These are phyloP conservation scores for Glomeris maerens DNA, from an alignment of 1,140 invertebrate species.

Conservation along the genomic window DNA sequence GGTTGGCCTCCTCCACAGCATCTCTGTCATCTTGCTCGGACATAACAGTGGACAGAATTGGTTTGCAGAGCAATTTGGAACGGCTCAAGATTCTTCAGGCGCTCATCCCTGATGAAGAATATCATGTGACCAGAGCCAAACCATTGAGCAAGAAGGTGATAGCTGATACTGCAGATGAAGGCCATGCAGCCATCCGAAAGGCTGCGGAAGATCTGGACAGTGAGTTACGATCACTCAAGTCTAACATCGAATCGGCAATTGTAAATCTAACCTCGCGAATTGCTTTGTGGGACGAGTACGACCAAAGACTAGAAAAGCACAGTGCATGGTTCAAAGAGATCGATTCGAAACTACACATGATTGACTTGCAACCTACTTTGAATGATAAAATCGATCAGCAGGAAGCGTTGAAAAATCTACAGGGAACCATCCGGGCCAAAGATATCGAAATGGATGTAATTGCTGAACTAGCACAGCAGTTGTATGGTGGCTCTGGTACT, in stretches of 20 bases:
- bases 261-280: conserved; percentile 56
- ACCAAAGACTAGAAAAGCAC: conserved; percentile 68
- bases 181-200: conserved; percentile 62
- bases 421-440: conserved; percentile 76
- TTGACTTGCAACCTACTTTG: conserved; percentile 70
- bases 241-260: conserved; percentile 60
- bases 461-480: conserved; percentile 71
- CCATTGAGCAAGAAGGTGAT: conserved; percentile 74
- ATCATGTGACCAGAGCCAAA: conserved; percentile 60
- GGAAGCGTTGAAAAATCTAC: conserved; percentile 54
- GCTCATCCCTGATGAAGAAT: conserved; percentile 64
- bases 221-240: conserved; percentile 23
- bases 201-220: conserved; percentile 26
- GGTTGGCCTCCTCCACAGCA: conserved; percentile 76
- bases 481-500: conserved; percentile 47
- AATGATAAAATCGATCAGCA: conserved; percentile 70
- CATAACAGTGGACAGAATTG: conserved; percentile 67
- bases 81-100: conserved; percentile 41
- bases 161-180: conserved; percentile 66
- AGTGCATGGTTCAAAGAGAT: conserved; percentile 75
- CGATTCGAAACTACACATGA: conserved; percentile 70
- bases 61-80: conserved; percentile 80
- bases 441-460: conserved; percentile 85
- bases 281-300: conserved; percentile 67
- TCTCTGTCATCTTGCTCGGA: conserved; percentile 76